Evolutionary conservation across 2,113 vertebrate genomes (phyloP).

Genomic region (Myotis brandtii): DNA sequence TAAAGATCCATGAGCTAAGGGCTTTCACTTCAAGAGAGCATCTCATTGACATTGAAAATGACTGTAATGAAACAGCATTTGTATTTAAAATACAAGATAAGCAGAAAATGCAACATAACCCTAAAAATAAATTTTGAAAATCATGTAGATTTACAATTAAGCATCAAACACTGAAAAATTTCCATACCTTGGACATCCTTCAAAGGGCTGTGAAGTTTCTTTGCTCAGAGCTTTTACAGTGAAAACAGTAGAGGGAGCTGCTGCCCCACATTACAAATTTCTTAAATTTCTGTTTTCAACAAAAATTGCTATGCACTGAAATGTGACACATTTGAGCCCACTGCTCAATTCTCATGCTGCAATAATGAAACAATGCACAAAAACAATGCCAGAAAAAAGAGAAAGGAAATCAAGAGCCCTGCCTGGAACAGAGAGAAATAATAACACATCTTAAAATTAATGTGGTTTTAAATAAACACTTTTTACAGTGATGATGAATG

Average conservation of each 20-base stretch:
- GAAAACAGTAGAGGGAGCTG: constrained; percentile 88
- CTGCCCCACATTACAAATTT: constrained; percentile 67
- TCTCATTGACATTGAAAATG: not conserved
- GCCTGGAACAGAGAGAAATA: constrained; percentile 59
- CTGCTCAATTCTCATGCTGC: constrained; percentile 55
- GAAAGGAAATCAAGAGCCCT: constrained; percentile 61
- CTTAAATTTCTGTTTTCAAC: constrained; percentile 55
- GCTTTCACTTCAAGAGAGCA: constrained; percentile 45
- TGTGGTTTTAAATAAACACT: constrained; percentile 71
- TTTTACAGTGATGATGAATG: constrained; percentile 53
- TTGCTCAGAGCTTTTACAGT: not conserved
- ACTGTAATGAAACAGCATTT: not conserved
- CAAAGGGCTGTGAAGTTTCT: not conserved
- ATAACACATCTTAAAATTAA: constrained; percentile 66
- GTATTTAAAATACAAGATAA: not conserved
- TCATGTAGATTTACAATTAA: constrained; percentile 45
- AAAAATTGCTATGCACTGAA: constrained; percentile 68
- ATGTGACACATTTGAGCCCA: constrained; percentile 53
- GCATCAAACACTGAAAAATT: constrained; percentile 14
- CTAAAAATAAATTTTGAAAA: constrained; percentile 38
- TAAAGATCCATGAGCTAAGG: constrained; percentile 40
- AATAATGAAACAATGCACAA: constrained; percentile 69
- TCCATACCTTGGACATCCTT: not conserved
- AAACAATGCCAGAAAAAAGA: constrained; percentile 65
- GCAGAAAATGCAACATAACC: constrained; percentile 41